Base-by-base conservation (phyloP, 92 coral and sea anemone species). In the Pocillopora meandrina region DNA sequence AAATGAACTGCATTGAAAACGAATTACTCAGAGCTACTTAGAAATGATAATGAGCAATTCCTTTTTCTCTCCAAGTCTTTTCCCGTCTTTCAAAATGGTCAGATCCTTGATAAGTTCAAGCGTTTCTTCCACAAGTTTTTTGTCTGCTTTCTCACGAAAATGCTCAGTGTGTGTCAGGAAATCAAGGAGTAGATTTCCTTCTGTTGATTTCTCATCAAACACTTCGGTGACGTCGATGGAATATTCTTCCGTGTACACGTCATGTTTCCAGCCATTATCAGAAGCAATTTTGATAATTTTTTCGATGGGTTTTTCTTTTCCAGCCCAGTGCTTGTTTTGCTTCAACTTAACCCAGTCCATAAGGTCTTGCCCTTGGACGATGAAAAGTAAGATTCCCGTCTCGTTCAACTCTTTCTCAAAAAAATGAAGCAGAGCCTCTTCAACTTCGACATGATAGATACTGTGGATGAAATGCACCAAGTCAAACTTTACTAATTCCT, bases 121-220 rank as follows among this genome's bases (percentile, higher is more conserved):
- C 72, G 86, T 87, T 80, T 80, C 90, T 65, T 81, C 76, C 74
- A 81, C 56, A 20, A 63, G 64, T 65, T 87, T 35, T 65, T 82
- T 74, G 56, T 75, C 87, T 42, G 86, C 81, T 21, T 64, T 74
- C 74, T 72, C 73, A 33, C 90, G 90, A 73, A 70, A 87, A 74
- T 81, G 56, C 65, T n/a, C 66, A 35, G 65, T 68, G 56, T 65
- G 42, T 1, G 87, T 81, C 58, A 87, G 23, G 56, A 82, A 87
- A 47, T 87, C 90, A 16, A 87, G 90, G 3, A 87, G 75, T 9
- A 87, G 90, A 42, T 87, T 87, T 56, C 90, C 90, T 74, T 87
- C 87, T 5, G 62, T 72, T n/a, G 90, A 87, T 10, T 81, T 52
- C 65, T n/a, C 86, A n/a, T 87, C 74, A 36, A 82, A 82, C 60